Base-by-base conservation (phyloP, 2,888 invertebrate genomes). In the Pristionchus japonicus region DNA sequence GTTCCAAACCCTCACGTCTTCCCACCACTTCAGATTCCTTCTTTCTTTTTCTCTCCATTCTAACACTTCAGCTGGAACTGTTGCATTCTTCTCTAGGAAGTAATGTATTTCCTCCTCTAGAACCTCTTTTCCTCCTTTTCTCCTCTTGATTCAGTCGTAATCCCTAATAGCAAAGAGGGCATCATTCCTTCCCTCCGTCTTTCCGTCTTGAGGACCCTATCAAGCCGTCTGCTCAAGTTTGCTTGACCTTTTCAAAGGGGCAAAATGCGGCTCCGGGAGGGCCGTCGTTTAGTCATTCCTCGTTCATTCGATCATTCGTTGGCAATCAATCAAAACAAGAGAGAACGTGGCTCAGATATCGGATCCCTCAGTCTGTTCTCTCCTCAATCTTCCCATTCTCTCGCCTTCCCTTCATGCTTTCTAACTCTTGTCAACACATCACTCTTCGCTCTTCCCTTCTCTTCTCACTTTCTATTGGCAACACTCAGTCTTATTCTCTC, bases 341-440 rank as follows among this genome's bases (percentile, higher is more conserved):
- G 57, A 23, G 57, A 57, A 6, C 57, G 57, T 57, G 57, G n/a
- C 57, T 57, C 57, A 43, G 34, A 13, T n/a, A 77, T 49, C 13
- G 1, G 15, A 17, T 49, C 43, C 43, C 3, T 49, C 31, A 43
- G 43, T 31, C 80, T 49, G 9, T 17, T 13, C 43, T 40, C 70
- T 74, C 40, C 23, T 23, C 7, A 20, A 74, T 74, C 23, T 40
- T 40, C 9, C 20, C 70, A 74, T 13, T 74, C 40, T 23, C 70
- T 74, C 37, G 9, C 34, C 70, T 31, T 20, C 17, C 27, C 23
- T 11, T 82, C 37, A 52, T 49, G 43, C 34, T 57, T 20, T 82
- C 80, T 82, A 34, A 20, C 52, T 34, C 52, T n/a, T 82, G 52
- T 82, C 82, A 52, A 82, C 80, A 80, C 80, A 82, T 82, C 82